Base-by-base conservation (phyloP, 1,140 invertebrate species). In the Pygmarrhopalites habei region DNA sequence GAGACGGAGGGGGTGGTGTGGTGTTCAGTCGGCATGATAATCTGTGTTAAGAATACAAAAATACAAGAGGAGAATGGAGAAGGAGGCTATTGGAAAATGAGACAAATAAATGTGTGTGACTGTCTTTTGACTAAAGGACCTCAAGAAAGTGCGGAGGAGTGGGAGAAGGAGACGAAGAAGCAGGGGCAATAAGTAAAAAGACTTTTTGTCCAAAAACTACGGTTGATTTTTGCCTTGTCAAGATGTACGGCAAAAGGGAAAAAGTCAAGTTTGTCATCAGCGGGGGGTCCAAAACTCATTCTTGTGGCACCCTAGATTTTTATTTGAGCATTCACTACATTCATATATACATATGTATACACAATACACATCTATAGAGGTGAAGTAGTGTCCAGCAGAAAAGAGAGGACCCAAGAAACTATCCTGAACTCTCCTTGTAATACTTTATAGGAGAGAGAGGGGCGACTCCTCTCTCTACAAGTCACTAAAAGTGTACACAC, bases 221-320 rank as follows among this genome's bases (percentile, higher is more conserved):
- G 44, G 44, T 23, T 5, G 17, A 47, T 4, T 47, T n/a, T 47
- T n/a, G 17, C 23, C 23, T n/a, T 47, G 44, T 47, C 7, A 28
- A 14, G 43, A 41, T 39, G 43, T 39, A 56, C 43, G 53, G 43
- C 25, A 43, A 58, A 35, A 43, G 56, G 56, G 41, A 43, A 58
- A 43, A 43, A 35, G 53, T 58, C 35, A 30, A 55, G 41, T 14
- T 51, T 51, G 60, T 28, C 28, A 53, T 46, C 60, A 5, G 51
- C 51, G 51, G 60, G 60, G 39, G 60, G 60, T 61, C 60, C 28
- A 59, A n/a, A n/a, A 35, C 39, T 61, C 60, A 61, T 61, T 61
- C 43, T 53, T 29, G 28, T 35, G 28, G 58, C 58, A 59, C 58
- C 58, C 58, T 59, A 49, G 41, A 59, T 35, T 56, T 41, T 47